Evolutionary conservation across 2,888 invertebrate species (phyloP), one percentile per base, ranked within the genome.

Genomic region (Schizotus pectinicornis): DNA sequence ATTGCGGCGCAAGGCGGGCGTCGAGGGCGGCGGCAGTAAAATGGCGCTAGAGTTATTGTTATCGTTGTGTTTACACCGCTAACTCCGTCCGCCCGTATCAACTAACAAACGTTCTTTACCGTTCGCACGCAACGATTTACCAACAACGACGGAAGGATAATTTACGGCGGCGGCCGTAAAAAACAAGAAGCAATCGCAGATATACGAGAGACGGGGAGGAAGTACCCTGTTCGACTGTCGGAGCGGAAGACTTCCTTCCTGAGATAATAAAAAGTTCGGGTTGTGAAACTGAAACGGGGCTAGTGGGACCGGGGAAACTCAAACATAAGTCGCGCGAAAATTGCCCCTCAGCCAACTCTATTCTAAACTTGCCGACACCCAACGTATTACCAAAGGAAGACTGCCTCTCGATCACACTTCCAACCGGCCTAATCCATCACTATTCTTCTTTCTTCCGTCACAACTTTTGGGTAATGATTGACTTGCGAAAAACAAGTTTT

Each of bases 1-100:
- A 53, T 53, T 53, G 46, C 53, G n/a, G 38, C 12, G 53, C 50
- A 38, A 22, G 22, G 47, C 31, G 45, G 46, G 49, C 33, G 47
- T 43, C 22, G 43, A 32, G 30, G 37, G 47, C 22, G 43, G 14
- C 11, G 37, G 47, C 31, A 41, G 47, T 47, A 54, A 54, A 51
- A 34, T 32, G 22, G 45, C 47, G 41, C 43, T 37, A 58, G 49
- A 58, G 58, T 58, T 58, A 54, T 53, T 58, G 58, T 58, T 58
- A 58, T 58, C 53, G 58, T 49, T 49, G 49, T 58, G 58, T 58
- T 58, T 58, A 58, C 58, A 54, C 58, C 58, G 38, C 53, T 58
- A 58, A 58, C 53, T 46, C 52, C 51, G 46, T 56, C 50, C 56
- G 51, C 46, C n/a, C 56, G 41, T 54, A 54, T 54, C 47, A 47